Conservation (phyloP, 2,797 vertebrate species). For the Lindbergichthys nudifrons region DNA sequence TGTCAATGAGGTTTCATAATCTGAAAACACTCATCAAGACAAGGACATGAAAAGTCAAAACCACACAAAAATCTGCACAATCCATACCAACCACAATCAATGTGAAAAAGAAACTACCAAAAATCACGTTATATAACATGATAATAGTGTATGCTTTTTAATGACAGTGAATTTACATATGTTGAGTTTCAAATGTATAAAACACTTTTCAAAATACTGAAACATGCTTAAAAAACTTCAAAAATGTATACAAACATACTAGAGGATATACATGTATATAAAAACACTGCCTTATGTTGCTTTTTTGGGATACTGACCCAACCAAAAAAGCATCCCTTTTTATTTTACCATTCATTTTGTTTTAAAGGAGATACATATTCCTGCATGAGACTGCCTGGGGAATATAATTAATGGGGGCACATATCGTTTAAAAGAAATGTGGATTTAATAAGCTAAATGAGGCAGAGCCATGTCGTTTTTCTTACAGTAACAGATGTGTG, state of each 20-base stretch:
- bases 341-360: neutral
- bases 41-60: neutral
- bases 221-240: too few relatives aligned
- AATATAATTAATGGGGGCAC: conserved; percentile 37
- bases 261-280: too few relatives aligned
- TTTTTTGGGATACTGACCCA: too few relatives aligned
- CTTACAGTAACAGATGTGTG: conserved; percentile 60
- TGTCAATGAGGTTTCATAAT: neutral
- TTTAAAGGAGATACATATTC: neutral
- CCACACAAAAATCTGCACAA: conserved; percentile 1
- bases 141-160: neutral
- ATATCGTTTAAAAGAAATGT: conserved; percentile 12
- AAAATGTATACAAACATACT: too few relatives aligned
- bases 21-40: neutral
- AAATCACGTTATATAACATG: neutral
- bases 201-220: too few relatives aligned
- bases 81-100: neutral
- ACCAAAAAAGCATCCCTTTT: too few relatives aligned
- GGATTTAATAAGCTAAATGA: conserved; percentile 43
- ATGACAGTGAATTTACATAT: neutral
- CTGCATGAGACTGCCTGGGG: neutral
- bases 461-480: conserved; percentile 16
- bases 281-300: too few relatives aligned
- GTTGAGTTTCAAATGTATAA: neutral
- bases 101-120: neutral